Percentiles rank a stretch among this genome's conserved stretches.
Conservation (phyloP, 1,140 invertebrate species). For the Eriosoma lanigerum region DNA sequence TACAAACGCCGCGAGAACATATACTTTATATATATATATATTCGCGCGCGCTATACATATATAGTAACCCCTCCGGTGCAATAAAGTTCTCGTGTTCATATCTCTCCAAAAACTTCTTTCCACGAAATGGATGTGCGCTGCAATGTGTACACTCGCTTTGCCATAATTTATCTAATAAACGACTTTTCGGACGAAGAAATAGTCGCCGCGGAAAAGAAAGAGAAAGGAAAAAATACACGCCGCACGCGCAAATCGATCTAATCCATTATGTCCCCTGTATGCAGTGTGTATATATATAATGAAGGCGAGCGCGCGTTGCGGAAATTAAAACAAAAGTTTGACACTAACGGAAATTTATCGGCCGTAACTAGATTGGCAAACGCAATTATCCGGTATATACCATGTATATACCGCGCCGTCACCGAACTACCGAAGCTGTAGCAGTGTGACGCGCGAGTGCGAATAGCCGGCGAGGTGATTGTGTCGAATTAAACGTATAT, state of each 20-base stretch:
- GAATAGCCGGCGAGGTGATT: too few relatives aligned
- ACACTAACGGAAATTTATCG: slow-evolving; percentile 47
- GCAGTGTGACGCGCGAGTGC: too few relatives aligned
- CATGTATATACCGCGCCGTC: not conserved
- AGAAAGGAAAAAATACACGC: too few relatives aligned
- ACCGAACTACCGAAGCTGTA: too few relatives aligned
- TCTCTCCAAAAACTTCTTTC: slow-evolving; percentile 33
- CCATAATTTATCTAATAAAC: slow-evolving; percentile 51
- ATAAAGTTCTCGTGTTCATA: slow-evolving; percentile 49
- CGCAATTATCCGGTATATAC: slow-evolving; percentile 21
- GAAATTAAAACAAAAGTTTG: slow-evolving; percentile 47
- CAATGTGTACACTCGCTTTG: slow-evolving; percentile 24
- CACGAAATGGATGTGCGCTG: not conserved
- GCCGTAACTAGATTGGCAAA: slow-evolving; percentile 40
- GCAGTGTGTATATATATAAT: not conserved
- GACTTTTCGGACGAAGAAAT: slow-evolving; percentile 44
- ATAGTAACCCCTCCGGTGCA: slow-evolving; percentile 18
- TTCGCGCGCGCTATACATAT: not conserved
- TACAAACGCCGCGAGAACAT: slow-evolving; percentile 6
- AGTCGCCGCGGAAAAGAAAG: too few relatives aligned
- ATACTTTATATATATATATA: not conserved
- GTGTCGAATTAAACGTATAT: too few relatives aligned
- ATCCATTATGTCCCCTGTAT: slow-evolving; percentile 25
- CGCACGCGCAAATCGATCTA: slow-evolving; percentile 31
- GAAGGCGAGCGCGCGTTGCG: slow-evolving; percentile 16